These are phyloP conservation scores for Nemotelus nigrinus DNA, from an alignment of 2,888 invertebrate genomes.

Conservation along the genomic window DNA sequence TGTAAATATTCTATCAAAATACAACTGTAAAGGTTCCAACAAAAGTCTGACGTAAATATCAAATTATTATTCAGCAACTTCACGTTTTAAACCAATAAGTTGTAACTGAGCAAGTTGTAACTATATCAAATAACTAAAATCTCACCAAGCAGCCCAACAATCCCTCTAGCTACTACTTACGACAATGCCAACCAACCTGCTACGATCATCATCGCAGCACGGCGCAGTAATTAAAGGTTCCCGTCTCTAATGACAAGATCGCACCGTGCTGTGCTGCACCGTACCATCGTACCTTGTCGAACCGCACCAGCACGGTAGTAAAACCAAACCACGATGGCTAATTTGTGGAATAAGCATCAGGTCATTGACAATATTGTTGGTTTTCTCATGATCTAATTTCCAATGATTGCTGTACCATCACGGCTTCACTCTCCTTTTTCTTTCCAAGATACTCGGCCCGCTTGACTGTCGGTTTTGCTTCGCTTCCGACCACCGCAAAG, in stretches of 20 bases:
- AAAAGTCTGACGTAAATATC: too few species aligned
- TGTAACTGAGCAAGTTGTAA: conserved; percentile 13
- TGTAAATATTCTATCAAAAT: too few species aligned
- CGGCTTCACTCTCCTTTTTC: background rate
- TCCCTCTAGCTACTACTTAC: background rate
- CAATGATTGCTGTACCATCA: background rate
- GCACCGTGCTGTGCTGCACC: background rate
- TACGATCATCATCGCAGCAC: conserved; percentile 12
- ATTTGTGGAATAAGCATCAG: background rate
- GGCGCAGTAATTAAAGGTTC: conserved; percentile 26
- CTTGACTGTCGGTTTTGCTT: too few species aligned
- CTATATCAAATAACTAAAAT: background rate
- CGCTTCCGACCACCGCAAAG: too few species aligned
- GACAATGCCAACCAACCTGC: conserved; percentile 22
- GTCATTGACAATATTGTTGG: conserved; percentile 15
- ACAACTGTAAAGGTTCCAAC: too few species aligned
- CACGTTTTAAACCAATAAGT: conserved; percentile 16
- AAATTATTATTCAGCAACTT: background rate
- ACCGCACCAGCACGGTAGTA: background rate
- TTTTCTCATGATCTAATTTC: conserved; percentile 33
- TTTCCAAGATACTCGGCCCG: too few species aligned
- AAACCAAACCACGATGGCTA: conserved; percentile 7
- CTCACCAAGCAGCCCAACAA: background rate
- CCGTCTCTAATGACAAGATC: background rate
- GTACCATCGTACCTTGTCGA: conserved; percentile 8